Conservation (phyloP, 2,888 invertebrate genomes). For the Napeogenes sylphis region DNA sequence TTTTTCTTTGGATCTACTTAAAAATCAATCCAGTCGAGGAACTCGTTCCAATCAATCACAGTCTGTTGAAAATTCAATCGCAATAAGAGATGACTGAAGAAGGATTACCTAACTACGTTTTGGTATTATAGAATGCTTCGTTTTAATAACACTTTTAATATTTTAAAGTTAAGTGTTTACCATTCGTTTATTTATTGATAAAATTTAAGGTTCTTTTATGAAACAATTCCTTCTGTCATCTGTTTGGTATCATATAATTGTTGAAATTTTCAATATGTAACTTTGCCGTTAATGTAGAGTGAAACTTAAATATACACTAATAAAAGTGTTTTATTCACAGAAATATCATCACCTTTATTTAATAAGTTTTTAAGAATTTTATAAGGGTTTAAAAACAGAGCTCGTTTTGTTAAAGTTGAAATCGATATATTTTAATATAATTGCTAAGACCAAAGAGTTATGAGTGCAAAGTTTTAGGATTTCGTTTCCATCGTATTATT, state of each 20-base stretch:
- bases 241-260: too few species aligned
- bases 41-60: constrained; percentile 71
- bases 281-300: too few species aligned
- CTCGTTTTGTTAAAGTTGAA: constrained; percentile 56
- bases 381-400: background rate
- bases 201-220: background rate
- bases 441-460: constrained; percentile 72
- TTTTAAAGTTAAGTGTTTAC: constrained; percentile 15
- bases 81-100: constrained; percentile 64
- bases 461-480: constrained; percentile 52
- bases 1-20: constrained; percentile 66
- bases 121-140: constrained; percentile 45
- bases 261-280: too few species aligned
- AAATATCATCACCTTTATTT: background rate
- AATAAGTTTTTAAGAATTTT: constrained; percentile 1
- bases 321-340: background rate
- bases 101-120: constrained; percentile 68
- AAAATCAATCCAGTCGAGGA: constrained; percentile 60
- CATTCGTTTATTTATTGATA: background rate
- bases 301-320: too few species aligned
- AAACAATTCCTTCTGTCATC: too few species aligned
- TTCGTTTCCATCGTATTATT: constrained; percentile 48
- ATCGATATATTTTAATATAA: constrained; percentile 73
- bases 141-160: constrained; percentile 30
- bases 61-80: constrained; percentile 70